Evolutionary conservation across 2,888 invertebrate genomes (phyloP).

Genomic region (Idaea dimidiata): DNA sequence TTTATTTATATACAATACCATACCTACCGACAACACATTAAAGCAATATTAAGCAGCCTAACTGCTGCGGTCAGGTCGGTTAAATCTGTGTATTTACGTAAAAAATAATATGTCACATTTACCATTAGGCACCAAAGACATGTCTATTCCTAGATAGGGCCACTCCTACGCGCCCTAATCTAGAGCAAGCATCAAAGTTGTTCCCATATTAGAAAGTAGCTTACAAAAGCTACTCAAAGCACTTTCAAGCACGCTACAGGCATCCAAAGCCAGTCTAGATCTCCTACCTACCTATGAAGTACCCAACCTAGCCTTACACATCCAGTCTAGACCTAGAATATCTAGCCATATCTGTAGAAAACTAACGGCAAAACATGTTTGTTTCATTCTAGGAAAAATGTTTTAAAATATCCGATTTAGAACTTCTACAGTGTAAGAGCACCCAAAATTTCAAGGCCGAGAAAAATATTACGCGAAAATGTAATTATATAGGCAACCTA

Average conservation of each 20-base stretch:
- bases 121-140: no score
- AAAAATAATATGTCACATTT: no score
- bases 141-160: no score
- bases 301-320: not conserved
- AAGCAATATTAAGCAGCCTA: no score
- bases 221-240: not conserved
- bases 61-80: no score
- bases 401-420: not conserved
- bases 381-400: not conserved
- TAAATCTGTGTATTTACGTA: no score
- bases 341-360: not conserved
- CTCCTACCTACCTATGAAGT: not conserved
- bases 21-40: no score
- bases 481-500: constrained; percentile 21
- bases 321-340: not conserved
- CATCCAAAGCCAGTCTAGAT: not conserved
- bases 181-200: not conserved
- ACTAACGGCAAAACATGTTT: not conserved
- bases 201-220: not conserved
- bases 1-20: no score
- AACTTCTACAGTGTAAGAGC: not conserved
- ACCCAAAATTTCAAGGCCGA: constrained; percentile 22
- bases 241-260: not conserved
- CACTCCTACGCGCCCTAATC: no score
- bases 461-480: constrained; percentile 23